These are phyloP conservation scores for Lateolabrax maculatus DNA, from an alignment of 2,797 vertebrate genomes.

Conservation along the genomic window DNA sequence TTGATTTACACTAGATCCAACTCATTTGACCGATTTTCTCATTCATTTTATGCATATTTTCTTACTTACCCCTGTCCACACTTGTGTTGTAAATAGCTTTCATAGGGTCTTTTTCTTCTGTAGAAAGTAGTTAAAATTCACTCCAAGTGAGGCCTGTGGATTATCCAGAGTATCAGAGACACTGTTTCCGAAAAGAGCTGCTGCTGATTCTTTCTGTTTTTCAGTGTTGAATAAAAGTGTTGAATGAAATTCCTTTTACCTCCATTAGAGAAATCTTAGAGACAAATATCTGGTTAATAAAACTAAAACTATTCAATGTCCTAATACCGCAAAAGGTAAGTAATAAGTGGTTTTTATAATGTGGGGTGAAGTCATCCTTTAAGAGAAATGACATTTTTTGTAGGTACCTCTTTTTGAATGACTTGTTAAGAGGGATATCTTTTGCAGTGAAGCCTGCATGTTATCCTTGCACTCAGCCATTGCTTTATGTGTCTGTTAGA, in stretches of 20 bases:
- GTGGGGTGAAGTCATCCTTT: not conserved
- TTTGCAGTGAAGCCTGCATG: not conserved
- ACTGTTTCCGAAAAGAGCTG: not conserved
- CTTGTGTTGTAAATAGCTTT: not conserved
- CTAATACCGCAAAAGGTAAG: not conserved
- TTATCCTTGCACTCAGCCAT: not conserved
- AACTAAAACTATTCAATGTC: not conserved
- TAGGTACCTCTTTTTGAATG: not conserved
- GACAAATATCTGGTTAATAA: not conserved
- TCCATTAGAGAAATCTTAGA: not conserved
- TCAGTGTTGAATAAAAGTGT: not conserved
- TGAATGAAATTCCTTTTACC: not conserved
- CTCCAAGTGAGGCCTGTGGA: not conserved
- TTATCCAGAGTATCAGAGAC: not conserved
- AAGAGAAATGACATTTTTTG: not conserved
- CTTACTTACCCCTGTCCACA: not conserved
- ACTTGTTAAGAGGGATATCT: not conserved
- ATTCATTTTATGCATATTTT: not conserved
- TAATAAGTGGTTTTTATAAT: too few species aligned
- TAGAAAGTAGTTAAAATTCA: not conserved
- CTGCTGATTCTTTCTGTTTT: not conserved
- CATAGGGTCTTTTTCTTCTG: not conserved
- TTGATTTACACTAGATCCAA: not conserved
- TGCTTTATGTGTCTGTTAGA: conserved; percentile 7
- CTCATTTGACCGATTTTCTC: not conserved